Evolutionary conservation across 1,140 invertebrate species (phyloP).

Genomic region (Aplysia californica): DNA sequence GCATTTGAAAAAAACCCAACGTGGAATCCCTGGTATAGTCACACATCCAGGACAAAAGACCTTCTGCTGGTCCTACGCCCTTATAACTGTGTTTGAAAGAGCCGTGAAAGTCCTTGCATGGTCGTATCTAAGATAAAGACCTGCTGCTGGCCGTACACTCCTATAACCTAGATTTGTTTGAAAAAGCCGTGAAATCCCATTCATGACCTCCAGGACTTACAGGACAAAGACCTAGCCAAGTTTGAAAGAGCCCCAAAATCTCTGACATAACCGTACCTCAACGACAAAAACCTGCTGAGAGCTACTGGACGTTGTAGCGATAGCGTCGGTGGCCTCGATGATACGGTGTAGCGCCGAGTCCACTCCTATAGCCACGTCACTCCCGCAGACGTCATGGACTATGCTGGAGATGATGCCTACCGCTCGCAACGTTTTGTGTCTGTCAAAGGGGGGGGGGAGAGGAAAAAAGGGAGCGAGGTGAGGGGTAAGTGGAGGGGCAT

Average conservation of each 20-base stretch:
- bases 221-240: neutral
- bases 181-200: no score
- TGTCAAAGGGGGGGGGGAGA: neutral
- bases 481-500: neutral
- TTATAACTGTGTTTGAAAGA: no score
- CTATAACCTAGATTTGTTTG: no score
- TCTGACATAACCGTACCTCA: neutral
- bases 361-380: slow-evolving; percentile 1
- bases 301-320: slow-evolving; percentile 3
- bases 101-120: no score
- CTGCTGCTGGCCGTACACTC: no score
- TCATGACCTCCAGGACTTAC: no score
- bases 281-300: slow-evolving; percentile 10
- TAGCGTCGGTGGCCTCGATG: slow-evolving; percentile 8
- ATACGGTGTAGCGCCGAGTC: slow-evolving; percentile 18
- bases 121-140: no score
- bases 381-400: slow-evolving; percentile 17
- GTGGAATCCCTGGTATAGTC: no score
- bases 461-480: neutral
- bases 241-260: neutral
- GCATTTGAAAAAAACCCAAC: no score
- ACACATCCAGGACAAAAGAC: no score
- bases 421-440: neutral
- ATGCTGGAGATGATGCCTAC: slow-evolving; percentile 11
- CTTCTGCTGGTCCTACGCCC: no score